Evolutionary conservation across 2,113 vertebrate genomes (phyloP).

Genomic region (Chrysemys picta): DNA sequence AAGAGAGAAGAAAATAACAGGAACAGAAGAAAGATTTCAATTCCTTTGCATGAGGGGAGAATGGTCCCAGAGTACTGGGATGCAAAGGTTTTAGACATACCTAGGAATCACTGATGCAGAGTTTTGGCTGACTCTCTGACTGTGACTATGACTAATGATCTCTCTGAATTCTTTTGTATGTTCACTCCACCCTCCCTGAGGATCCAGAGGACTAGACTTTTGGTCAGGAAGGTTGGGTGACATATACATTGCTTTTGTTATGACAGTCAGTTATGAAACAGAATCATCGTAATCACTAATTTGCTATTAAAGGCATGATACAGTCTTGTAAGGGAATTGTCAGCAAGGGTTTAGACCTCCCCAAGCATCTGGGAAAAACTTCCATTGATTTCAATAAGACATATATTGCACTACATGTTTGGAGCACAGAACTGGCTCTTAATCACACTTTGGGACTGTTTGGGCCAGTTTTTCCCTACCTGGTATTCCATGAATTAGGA

Average conservation of each 20-base stretch:
- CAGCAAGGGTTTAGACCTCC: background rate
- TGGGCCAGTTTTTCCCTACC: background rate
- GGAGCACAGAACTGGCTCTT: background rate
- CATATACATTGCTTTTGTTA: background rate
- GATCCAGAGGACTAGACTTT: background rate
- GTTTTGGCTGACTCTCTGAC: background rate
- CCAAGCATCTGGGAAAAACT: background rate
- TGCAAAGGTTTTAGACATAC: background rate
- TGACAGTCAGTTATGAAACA: background rate
- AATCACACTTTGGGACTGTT: background rate
- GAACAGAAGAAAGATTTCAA: background rate
- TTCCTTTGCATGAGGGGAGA: background rate
- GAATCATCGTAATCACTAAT: background rate
- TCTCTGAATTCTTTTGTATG: background rate
- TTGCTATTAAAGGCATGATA: rapidly evolving
- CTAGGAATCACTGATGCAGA: background rate
- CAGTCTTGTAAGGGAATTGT: background rate
- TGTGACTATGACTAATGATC: background rate
- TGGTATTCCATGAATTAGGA: background rate
- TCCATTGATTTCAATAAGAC: background rate
- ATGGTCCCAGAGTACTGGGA: background rate
- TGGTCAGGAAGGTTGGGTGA: background rate
- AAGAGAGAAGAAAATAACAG: background rate
- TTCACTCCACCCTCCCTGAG: background rate
- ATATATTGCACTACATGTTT: background rate